Conservation (phyloP, 2,113 vertebrate genomes). For the Verasper variegatus region DNA sequence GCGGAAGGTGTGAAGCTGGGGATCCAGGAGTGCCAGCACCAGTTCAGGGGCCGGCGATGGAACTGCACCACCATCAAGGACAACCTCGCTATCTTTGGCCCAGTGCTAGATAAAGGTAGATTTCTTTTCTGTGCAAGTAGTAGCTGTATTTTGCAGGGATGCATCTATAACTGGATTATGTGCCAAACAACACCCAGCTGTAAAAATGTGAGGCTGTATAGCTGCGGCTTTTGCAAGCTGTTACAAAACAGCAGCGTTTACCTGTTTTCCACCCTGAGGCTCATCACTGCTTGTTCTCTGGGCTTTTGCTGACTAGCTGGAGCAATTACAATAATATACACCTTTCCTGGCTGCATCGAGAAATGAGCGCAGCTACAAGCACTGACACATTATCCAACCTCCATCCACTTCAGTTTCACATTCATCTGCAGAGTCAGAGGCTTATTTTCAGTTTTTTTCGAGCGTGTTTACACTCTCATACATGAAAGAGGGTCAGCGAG, state of each 20-base stretch:
- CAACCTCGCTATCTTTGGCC: constrained; percentile 96
- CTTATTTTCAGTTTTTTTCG: constrained; percentile 4
- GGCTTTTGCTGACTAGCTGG: constrained; percentile 65
- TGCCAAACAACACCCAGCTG: constrained; percentile 21
- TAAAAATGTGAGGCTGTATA: constrained; percentile 8
- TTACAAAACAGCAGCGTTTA: constrained; percentile 42
- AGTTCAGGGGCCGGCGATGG: constrained; percentile 96
- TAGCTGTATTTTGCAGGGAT: background rate
- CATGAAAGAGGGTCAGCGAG: constrained; percentile 52
- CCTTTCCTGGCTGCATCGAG: constrained; percentile 64
- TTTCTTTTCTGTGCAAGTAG: background rate
- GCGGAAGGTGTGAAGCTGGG: constrained; percentile 94
- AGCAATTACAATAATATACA: constrained; percentile 77
- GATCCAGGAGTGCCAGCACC: constrained; percentile 96
- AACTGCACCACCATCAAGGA: constrained; percentile 96
- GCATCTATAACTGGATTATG: background rate
- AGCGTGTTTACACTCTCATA: constrained; percentile 48
- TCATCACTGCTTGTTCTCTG: constrained; percentile 47
- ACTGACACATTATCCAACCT: constrained; percentile 65
- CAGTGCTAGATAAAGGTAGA: constrained; percentile 95
- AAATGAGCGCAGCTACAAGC: constrained; percentile 64
- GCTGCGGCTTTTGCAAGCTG: constrained; percentile 41
- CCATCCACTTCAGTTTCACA: constrained; percentile 31
- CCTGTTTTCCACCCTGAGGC: constrained; percentile 50
- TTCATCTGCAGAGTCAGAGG: constrained; percentile 39